Evolutionary conservation across 2,888 invertebrate genomes (phyloP), one percentile per base, ranked within the genome.

Genomic region (Drosophila tripunctata): DNA sequence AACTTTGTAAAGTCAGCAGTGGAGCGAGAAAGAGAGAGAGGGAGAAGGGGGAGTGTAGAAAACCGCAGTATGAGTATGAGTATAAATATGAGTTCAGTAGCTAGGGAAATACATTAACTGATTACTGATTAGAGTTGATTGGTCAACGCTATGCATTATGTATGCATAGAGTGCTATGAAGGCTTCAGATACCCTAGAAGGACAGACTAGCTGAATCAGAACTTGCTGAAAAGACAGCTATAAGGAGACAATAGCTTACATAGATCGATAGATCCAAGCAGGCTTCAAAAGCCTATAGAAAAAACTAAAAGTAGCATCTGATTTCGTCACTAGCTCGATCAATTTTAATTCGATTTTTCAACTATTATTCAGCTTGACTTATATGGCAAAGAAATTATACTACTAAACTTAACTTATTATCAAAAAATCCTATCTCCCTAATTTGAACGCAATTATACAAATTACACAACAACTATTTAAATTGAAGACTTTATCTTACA

Each of bases 1-100:
- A 24, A 55, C 21, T 40, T 30, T 30, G 40, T 4, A 2, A 15
- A 35, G 35, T 21, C 47, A 8, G 12, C 14, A 22, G 41, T 12
- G n/a, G 17, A 44, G n/a, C 22, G 33, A 35, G 24, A 15, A n/a
- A n/a, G n/a, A n/a, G n/a, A n/a, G n/a, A n/a, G n/a, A n/a, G n/a
- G n/a, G n/a, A 19, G 50, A 36, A n/a, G 27, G 14, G 0, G 31
- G 31, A 52, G n/a, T 21, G 15, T 4, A 35, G 45, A 27, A 24
- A 33, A 43, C 54, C 54, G 17, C 54, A 36, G 24, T 17, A 55
- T 55, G 54, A 55, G 47, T 55, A n/a, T n/a, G n/a, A n/a, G n/a
- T n/a, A n/a, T n/a, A n/a, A n/a, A n/a, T n/a, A n/a, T n/a, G n/a
- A 17, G 22, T 22, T 19, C 2, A 22, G 21, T 22, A 22, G 36